Percentiles rank a stretch among this genome's conserved stretches.
phyloP scores from a whole-genome alignment of 2,888 invertebrate genomes.

The Dascillus cervinus region DNA sequence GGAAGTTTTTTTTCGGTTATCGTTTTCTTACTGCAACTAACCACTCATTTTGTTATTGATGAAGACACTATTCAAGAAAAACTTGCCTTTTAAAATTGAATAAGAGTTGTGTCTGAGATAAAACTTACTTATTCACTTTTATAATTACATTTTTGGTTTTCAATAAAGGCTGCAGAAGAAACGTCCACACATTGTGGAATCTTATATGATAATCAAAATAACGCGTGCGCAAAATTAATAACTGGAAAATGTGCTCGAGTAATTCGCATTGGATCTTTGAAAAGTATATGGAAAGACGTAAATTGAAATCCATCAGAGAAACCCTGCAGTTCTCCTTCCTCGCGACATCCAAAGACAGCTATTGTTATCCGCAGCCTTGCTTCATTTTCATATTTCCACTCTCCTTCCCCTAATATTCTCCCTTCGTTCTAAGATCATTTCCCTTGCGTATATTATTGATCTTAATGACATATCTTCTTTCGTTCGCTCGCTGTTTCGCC shows the following conservation, averaged over 20 bases:
- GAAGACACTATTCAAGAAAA: no score
- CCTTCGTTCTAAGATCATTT: constrained; percentile 31
- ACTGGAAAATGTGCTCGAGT: constrained; percentile 23
- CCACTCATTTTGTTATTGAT: no score
- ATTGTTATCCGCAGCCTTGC: constrained; percentile 37
- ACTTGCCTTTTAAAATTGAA: no score
- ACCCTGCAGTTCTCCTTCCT: constrained; percentile 35
- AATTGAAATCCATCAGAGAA: constrained; percentile 41
- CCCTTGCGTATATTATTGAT: constrained; percentile 40
- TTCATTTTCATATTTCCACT: constrained; percentile 39
- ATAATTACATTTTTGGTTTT: no score
- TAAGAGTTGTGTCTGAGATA: no score
- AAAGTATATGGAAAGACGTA: constrained; percentile 32
- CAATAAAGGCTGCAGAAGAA: no score
- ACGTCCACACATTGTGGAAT: no score
- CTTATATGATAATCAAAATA: no score
- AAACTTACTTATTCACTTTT: no score
- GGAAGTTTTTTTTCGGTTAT: neutral
- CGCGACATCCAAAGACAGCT: constrained; percentile 36
- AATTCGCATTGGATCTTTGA: constrained; percentile 19
- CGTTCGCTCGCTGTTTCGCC: constrained; percentile 21
- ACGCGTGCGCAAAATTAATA: no score
- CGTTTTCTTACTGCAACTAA: no score
- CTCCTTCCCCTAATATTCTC: constrained; percentile 26
- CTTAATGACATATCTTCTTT: constrained; percentile 39